Evolutionary conservation across 2,113 vertebrate species (phyloP), one percentile per base, ranked within the genome.

Genomic region (Cichladusa arquata): DNA sequence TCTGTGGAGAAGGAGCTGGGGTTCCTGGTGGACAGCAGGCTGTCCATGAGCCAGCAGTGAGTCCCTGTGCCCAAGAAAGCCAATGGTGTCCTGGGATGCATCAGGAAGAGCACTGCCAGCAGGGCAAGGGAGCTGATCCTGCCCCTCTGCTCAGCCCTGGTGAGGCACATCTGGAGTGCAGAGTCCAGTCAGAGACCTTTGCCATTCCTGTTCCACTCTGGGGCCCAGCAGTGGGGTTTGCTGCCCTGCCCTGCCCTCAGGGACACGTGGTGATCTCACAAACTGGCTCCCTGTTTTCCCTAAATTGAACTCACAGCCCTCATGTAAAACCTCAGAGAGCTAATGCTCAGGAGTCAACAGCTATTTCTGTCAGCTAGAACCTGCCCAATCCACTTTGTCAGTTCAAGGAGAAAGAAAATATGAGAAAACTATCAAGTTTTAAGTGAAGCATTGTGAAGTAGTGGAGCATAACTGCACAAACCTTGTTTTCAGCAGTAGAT

Each of bases 401-500:
- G 69, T 65, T 86, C 85, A 91, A 82, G 88, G 93, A 97, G 81
- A 91, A 97, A 90, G 67, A 76, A 96, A 97, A 97, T 73, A 79
- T 54, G 86, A 95, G 76, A 96, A 96, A 96, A 95, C 61, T 40
- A 86, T 73, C 88, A 34, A 73, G 58, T 92, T 97, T 96, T 91
- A 96, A 95, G 92, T 83, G 95, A 95, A 95, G 60, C 48, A 65
- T 83, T 80, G 70, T 95, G 85, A 92, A 84, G 48, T 88, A 84
- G 64, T 38, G 6, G 51, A 89, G 91, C 91, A 92, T 89, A 96
- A 94, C 90, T 89, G 66, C 77, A 72, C 94, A 97, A 93, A 95
- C 88, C 95, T 92, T 88, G 92, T 97, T 97, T 94, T 86, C 66
- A 57, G 60, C 66, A 88, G 92, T 89, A 95, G 91, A 96, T 97